Percentiles rank a stretch among this genome's conserved stretches.
Evolutionary conservation across 2,797 vertebrate genomes (phyloP).

Genomic region (Ctenopoma multispine): DNA sequence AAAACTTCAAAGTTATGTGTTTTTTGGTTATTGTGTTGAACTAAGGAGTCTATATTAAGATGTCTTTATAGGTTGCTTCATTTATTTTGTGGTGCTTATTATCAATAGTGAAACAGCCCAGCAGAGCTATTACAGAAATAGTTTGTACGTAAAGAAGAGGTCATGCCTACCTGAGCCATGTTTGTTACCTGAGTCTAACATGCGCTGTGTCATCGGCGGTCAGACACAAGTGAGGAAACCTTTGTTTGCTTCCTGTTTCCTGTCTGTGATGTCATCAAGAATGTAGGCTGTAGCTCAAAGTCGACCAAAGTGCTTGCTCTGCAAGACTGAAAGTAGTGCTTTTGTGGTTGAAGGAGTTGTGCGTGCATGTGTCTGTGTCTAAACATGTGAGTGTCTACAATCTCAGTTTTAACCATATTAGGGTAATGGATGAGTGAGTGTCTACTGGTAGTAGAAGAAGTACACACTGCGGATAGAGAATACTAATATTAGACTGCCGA

Average conservation of each 20-base stretch:
- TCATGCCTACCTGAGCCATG: conserved; percentile 36
- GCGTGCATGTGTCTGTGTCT: conserved; percentile 7
- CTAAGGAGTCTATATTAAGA: neutral
- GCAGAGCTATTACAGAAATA: conserved; percentile 5
- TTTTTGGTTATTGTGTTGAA: neutral
- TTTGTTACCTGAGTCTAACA: conserved; percentile 20
- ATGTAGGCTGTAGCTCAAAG: conserved; percentile 30
- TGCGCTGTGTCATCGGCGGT: conserved; percentile 50
- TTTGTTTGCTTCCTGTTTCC: conserved; percentile 78
- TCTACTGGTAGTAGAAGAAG: neutral
- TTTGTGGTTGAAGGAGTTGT: conserved; percentile 43
- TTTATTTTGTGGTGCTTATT: conserved; percentile 1
- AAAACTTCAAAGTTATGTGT: neutral
- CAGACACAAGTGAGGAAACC: conserved; percentile 72
- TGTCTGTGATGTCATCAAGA: conserved; percentile 71
- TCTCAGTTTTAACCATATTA: conserved; percentile 68
- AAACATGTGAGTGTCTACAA: conserved; percentile 12
- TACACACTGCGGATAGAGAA: neutral
- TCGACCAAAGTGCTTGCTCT: conserved; percentile 44
- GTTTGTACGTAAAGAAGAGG: conserved; percentile 14
- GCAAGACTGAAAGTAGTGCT: conserved; percentile 54
- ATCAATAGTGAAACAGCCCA: conserved; percentile 2
- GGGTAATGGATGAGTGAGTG: conserved; percentile 16
- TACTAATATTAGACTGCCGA: neutral
- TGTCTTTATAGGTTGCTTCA: rapidly evolving